These are phyloP conservation scores for Cyphomyrus plagiostoma DNA, from an alignment of 2,113 vertebrate species.

Conservation along the genomic window DNA sequence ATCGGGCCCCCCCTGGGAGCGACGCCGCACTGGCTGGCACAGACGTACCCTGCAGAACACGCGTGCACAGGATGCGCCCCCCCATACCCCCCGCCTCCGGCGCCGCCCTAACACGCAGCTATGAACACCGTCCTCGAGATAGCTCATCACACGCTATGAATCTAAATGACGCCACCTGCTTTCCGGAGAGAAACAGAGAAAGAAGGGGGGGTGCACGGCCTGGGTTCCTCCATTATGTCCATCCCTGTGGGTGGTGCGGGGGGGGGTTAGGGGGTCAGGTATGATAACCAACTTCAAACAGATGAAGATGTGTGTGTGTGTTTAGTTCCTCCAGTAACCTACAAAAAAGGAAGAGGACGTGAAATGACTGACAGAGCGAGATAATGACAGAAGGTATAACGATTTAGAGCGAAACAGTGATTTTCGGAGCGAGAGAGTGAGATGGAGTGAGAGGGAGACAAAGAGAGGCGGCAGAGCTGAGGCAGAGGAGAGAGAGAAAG, in stretches of 20 bases:
- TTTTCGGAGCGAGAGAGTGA: constrained; percentile 32
- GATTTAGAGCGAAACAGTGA: constrained; percentile 34
- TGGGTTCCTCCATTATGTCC: background rate
- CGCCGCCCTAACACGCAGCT: background rate
- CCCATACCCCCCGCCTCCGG: background rate
- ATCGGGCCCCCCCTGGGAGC: background rate
- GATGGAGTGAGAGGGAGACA: constrained; percentile 40
- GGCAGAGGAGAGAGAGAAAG: constrained; percentile 17
- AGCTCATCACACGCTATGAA: background rate
- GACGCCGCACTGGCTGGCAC: background rate
- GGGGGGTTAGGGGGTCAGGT: background rate
- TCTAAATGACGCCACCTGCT: background rate
- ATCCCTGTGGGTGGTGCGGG: background rate
- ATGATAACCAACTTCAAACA: background rate
- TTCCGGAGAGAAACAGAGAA: background rate
- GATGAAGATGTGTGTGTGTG: background rate
- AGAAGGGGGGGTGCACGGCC: background rate
- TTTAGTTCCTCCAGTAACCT: constrained; percentile 32
- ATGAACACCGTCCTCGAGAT: background rate
- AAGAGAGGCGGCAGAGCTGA: background rate
- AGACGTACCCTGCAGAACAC: background rate
- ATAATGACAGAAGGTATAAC: constrained; percentile 29
- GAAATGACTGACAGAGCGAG: constrained; percentile 22
- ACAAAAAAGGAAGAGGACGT: constrained; percentile 38
- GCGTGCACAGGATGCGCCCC: background rate